These are phyloP conservation scores for Pyralis farinalis DNA, from an alignment of 2,888 invertebrate genomes.

Conservation along the genomic window DNA sequence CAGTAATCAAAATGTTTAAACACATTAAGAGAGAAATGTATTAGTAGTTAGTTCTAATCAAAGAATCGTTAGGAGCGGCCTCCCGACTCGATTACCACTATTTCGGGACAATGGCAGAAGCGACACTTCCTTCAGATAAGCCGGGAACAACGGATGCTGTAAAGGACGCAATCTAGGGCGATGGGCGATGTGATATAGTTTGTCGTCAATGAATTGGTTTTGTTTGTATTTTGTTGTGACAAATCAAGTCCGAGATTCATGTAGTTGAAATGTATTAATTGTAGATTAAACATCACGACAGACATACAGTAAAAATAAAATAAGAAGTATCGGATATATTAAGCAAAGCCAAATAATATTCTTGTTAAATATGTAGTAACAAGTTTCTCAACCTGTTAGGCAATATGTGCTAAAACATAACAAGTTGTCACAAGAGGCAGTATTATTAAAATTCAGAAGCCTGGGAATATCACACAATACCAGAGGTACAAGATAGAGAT, in stretches of 20 bases:
- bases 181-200: constrained; percentile 19
- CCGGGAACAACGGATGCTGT: constrained; percentile 13
- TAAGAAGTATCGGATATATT: too few relatives aligned
- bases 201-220: constrained; percentile 10
- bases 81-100: constrained; percentile 57
- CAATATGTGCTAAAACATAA: too few relatives aligned
- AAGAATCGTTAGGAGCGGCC: constrained; percentile 58
- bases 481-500: too few relatives aligned
- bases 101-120: constrained; percentile 48
- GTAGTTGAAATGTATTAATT: too few relatives aligned
- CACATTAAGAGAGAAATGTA: not conserved
- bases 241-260: not conserved
- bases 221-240: not conserved
- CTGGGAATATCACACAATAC: too few relatives aligned
- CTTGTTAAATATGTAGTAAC: too few relatives aligned
- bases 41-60: constrained; percentile 50
- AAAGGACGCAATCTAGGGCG: constrained; percentile 16
- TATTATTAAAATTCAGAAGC: too few relatives aligned
- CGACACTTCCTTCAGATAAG: constrained; percentile 53
- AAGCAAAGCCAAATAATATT: too few relatives aligned
- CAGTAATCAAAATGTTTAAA: constrained; percentile 16
- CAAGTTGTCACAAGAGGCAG: too few relatives aligned
- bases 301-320: too few relatives aligned
- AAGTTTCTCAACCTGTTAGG: too few relatives aligned
- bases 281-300: too few relatives aligned